Conservation (phyloP, 1,140 invertebrate species). For the Magallana ariakensis region DNA sequence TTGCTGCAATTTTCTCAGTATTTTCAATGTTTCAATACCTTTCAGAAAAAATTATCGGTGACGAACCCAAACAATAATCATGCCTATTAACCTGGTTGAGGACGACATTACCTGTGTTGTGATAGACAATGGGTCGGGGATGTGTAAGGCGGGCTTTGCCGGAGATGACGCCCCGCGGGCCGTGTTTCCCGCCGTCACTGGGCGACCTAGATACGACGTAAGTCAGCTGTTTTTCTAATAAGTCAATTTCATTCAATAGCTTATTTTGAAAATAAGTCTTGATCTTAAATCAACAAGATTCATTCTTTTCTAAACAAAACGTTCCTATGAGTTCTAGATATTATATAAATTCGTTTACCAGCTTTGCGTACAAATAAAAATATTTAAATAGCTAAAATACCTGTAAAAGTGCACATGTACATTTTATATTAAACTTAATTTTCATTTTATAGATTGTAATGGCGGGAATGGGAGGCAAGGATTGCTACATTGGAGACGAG, state of each 20-base stretch:
- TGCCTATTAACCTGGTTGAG: slow-evolving; percentile 2
- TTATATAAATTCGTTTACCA: too few relatives aligned
- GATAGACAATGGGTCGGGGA: slow-evolving; percentile 9
- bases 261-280: too few relatives aligned
- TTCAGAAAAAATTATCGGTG: too few relatives aligned
- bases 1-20: too few relatives aligned
- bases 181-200: slow-evolving; percentile 20
- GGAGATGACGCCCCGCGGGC: slow-evolving; percentile 18
- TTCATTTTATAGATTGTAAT: slow-evolving; percentile 41
- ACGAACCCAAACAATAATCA: not conserved
- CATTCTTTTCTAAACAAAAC: too few relatives aligned
- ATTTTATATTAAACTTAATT: not conserved
- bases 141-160: slow-evolving; percentile 24
- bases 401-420: not conserved
- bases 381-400: not conserved
- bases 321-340: too few relatives aligned
- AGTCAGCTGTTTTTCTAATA: not conserved
- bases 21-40: too few relatives aligned
- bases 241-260: too few relatives aligned
- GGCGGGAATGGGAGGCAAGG: slow-evolving; percentile 82
- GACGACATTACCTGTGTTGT: not conserved
- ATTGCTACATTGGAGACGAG: slow-evolving; percentile 80
- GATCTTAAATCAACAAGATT: too few relatives aligned
- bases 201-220: slow-evolving; percentile 14
- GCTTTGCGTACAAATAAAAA: too few relatives aligned